A percentile compares a stretch with the other conserved stretches of the same genome.
These are phyloP conservation scores for Smutsia temminckii DNA, from an alignment of 2,797 vertebrate genomes.

Conservation along the genomic window DNA sequence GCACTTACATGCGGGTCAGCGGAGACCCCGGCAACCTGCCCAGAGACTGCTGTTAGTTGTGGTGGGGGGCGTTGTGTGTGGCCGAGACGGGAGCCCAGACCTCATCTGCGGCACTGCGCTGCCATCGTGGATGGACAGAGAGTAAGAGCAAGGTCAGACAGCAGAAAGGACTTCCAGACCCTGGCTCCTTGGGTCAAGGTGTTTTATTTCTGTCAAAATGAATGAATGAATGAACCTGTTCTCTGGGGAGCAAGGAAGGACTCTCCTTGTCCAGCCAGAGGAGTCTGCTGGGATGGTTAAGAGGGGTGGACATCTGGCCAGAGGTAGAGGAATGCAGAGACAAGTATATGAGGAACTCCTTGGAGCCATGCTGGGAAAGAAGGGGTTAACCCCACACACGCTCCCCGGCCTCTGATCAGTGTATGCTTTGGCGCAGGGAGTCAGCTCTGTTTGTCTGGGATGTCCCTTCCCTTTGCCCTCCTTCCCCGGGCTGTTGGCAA, in stretches of 20 bases:
- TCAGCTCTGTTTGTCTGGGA: constrained; percentile 24
- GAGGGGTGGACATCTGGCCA: not conserved
- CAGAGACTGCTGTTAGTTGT: rapidly evolving
- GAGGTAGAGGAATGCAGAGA: not conserved
- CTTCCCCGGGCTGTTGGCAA: constrained; percentile 26
- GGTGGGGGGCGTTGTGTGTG: not conserved
- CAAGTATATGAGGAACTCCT: not conserved
- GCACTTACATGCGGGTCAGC: not conserved
- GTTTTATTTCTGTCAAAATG: not conserved
- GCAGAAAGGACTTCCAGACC: not conserved
- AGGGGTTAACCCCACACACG: not conserved
- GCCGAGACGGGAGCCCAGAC: not conserved
- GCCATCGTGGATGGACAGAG: not conserved
- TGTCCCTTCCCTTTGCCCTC: constrained; percentile 22
- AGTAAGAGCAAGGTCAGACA: not conserved
- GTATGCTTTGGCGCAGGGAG: constrained; percentile 31
- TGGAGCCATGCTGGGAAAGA: not conserved
- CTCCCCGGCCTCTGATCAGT: not conserved
- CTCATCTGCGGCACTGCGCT: rapidly evolving
- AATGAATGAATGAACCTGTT: not conserved
- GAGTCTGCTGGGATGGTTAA: not conserved
- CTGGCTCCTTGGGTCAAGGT: not conserved
- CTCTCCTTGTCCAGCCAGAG: not conserved
- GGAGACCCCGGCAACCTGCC: not conserved
- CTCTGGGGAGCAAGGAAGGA: not conserved